These are phyloP conservation scores for Sapayoa aenigma DNA, from an alignment of 2,113 vertebrate genomes.

Conservation along the genomic window DNA sequence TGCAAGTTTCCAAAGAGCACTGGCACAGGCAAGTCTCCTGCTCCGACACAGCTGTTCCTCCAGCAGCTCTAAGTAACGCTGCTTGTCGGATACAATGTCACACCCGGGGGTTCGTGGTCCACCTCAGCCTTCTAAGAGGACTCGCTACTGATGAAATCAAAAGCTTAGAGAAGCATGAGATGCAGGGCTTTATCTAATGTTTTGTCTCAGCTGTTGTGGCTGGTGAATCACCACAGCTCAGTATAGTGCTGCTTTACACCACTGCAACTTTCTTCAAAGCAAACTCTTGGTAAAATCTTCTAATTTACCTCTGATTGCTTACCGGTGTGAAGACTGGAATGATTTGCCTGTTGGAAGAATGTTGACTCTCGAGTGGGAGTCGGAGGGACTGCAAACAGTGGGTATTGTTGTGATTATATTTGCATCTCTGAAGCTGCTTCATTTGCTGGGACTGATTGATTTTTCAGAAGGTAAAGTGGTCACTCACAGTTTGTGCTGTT, in stretches of 20 bases:
- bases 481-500: conserved; percentile 58
- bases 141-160: conserved; percentile 68
- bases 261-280: conserved; percentile 65
- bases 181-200: conserved; percentile 45
- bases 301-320: conserved; percentile 58
- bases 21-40: conserved; percentile 57
- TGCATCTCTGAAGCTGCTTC: conserved; percentile 96
- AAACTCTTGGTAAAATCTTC: conserved; percentile 60
- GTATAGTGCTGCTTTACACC: conserved; percentile 30
- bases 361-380: conserved; percentile 94
- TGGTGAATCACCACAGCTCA: conserved; percentile 11
- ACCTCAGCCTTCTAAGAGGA: conserved; percentile 32
- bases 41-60: conserved; percentile 45
- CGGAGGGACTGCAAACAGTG: conserved; percentile 97
- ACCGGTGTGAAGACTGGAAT: conserved; percentile 73
- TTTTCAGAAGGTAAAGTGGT: conserved; percentile 97
- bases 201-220: conserved; percentile 57
- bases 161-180: conserved; percentile 68
- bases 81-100: conserved; percentile 20
- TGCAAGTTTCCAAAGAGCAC: conserved; percentile 74
- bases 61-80: conserved; percentile 23
- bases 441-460: conserved; percentile 97
- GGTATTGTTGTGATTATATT: conserved; percentile 97
- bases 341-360: conserved; percentile 78
- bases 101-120: conserved; percentile 7